Evolutionary conservation across 35 echinoderm and acorn worm species (phyloP).

Genomic region (Lytechinus variegatus): DNA sequence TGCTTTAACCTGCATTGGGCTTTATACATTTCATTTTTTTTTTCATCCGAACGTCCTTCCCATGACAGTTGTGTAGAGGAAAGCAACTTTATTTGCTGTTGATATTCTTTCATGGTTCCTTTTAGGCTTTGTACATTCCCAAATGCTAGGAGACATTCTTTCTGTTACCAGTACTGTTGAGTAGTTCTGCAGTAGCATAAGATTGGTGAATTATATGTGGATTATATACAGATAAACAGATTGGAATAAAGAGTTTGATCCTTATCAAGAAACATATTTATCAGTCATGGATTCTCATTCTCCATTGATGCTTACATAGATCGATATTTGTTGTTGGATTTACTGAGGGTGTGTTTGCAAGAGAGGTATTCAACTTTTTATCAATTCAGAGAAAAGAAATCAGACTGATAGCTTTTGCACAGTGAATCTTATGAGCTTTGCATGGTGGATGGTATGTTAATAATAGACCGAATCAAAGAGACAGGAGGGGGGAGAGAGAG

Average conservation of each 20-base stretch:
- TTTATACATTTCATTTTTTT: neutral
- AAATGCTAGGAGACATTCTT: neutral
- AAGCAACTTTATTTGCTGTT: neutral
- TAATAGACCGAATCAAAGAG: neutral
- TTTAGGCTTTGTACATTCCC: neutral
- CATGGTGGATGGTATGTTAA: too few species aligned
- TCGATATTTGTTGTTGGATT: neutral
- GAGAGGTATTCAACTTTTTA: too few species aligned
- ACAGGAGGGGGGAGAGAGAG: neutral
- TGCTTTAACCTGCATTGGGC: neutral
- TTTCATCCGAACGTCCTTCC: neutral
- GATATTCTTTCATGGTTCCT: neutral
- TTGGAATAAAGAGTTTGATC: slow-evolving; percentile 14
- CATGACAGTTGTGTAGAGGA: neutral
- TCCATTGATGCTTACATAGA: neutral
- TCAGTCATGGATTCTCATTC: neutral
- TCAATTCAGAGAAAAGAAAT: too few species aligned
- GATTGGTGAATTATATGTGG: neutral
- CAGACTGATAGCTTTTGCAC: too few species aligned
- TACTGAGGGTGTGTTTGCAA: too few species aligned
- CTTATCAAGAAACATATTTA: neutral
- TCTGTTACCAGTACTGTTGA: neutral
- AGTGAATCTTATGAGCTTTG: too few species aligned
- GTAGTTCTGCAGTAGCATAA: neutral
- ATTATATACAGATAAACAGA: neutral